phyloP scores from a whole-genome alignment of 2,797 vertebrate species.

The Psittacula derbiana region DNA sequence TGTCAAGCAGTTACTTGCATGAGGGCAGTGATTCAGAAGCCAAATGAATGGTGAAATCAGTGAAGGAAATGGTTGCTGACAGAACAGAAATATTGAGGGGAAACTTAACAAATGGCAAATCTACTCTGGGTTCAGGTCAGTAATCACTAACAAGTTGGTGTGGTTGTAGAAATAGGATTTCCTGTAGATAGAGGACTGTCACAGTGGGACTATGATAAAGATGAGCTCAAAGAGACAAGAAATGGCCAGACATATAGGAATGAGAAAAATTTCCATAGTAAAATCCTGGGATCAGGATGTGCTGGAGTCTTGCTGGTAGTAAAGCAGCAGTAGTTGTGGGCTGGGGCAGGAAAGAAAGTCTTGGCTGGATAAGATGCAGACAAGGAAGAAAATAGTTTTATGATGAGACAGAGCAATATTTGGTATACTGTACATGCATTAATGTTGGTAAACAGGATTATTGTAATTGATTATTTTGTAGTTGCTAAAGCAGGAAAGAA shows the following conservation, averaged over 20 bases:
- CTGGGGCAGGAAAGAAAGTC: constrained; percentile 28
- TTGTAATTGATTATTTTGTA: neutral
- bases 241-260: constrained; percentile 46
- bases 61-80: constrained; percentile 8
- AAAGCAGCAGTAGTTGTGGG: constrained; percentile 50
- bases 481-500: neutral
- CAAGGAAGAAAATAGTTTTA: neutral
- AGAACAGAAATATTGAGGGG: constrained; percentile 26
- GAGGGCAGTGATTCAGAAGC: constrained; percentile 11
- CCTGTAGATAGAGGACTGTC: constrained; percentile 28
- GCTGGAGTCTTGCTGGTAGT: constrained; percentile 60
- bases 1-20: neutral
- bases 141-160: constrained; percentile 16
- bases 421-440: neutral
- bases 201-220: constrained; percentile 50
- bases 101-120: constrained; percentile 39
- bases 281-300: constrained; percentile 66
- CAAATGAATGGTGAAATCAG: constrained; percentile 43
- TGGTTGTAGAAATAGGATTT: constrained; percentile 19
- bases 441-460: neutral
- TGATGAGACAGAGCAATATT: neutral
- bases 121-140: constrained; percentile 5
- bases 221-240: constrained; percentile 47
- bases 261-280: constrained; percentile 68
- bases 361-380: neutral